These are phyloP conservation scores for Pristionchus fissidentatus DNA, from an alignment of 2,888 invertebrate species.

Conservation along the genomic window DNA sequence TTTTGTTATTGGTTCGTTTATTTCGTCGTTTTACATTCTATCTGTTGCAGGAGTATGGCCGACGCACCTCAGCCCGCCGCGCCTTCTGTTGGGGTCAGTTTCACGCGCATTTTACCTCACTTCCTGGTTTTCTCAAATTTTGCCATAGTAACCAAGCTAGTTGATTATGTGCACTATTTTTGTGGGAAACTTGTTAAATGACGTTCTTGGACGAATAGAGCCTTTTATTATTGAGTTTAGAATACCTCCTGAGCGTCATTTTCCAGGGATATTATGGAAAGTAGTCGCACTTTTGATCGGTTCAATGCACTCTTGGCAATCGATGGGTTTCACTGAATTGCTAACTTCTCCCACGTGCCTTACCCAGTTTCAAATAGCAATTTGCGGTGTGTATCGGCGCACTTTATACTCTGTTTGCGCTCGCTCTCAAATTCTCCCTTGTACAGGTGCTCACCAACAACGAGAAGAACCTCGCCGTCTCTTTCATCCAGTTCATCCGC, in stretches of 20 bases:
- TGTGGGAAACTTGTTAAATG: too few relatives aligned
- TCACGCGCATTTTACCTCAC: not conserved
- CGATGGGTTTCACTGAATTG: too few relatives aligned
- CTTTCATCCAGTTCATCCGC: conserved; percentile 73
- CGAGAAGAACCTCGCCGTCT: conserved; percentile 71
- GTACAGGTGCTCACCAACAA: conserved; percentile 50
- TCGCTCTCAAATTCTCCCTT: too few relatives aligned
- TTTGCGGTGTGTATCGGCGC: not conserved
- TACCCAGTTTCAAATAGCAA: too few relatives aligned
- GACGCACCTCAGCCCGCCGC: conserved; percentile 32
- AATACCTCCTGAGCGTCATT: not conserved
- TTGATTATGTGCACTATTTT: too few relatives aligned
- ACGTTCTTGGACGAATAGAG: too few relatives aligned
- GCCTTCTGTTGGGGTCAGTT: conserved; percentile 20
- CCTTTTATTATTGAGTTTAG: not conserved
- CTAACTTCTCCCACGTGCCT: too few relatives aligned
- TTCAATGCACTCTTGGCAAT: too few relatives aligned
- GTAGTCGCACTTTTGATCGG: too few relatives aligned
- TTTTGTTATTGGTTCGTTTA: not conserved
- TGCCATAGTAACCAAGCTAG: too few relatives aligned
- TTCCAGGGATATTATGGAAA: not conserved
- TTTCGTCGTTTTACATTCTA: not conserved
- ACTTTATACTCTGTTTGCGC: not conserved
- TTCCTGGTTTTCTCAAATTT: not conserved
- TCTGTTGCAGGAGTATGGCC: conserved; percentile 15